Conservation (phyloP, 2,797 vertebrate genomes). For the Anas bernieri region DNA sequence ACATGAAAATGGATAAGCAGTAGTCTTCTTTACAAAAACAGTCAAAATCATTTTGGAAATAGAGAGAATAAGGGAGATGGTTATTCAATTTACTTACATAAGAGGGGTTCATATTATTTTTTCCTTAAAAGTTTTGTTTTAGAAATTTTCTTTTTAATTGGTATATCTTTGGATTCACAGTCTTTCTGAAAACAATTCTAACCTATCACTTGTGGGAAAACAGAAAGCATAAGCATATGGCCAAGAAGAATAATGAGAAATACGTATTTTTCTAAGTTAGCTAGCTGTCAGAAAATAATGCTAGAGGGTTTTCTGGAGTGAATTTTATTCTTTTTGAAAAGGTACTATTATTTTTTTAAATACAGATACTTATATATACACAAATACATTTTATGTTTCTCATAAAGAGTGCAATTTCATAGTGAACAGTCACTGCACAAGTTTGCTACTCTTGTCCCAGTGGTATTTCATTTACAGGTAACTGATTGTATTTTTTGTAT, state of each 20-base stretch:
- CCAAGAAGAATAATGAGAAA: background rate
- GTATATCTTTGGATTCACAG: background rate
- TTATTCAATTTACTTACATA: background rate
- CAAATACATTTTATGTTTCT: background rate
- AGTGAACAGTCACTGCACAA: background rate
- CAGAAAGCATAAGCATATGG: background rate
- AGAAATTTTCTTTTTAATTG: background rate
- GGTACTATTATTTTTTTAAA: background rate
- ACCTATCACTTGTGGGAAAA: background rate
- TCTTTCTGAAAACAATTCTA: background rate
- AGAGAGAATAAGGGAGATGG: background rate
- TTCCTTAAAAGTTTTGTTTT: background rate
- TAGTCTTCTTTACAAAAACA: background rate
- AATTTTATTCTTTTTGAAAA: background rate
- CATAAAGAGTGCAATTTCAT: background rate
- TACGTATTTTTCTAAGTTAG: background rate
- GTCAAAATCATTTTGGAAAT: background rate
- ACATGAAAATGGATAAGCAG: background rate
- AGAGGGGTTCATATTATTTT: background rate
- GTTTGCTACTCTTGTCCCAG: background rate
- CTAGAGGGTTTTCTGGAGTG: background rate
- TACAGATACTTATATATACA: accelerated
- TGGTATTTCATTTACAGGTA: background rate
- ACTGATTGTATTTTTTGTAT: background rate
- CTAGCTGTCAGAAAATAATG: background rate